These are phyloP conservation scores for Gnatocerus cornutus DNA, from an alignment of 2,888 invertebrate genomes.

Conservation along the genomic window DNA sequence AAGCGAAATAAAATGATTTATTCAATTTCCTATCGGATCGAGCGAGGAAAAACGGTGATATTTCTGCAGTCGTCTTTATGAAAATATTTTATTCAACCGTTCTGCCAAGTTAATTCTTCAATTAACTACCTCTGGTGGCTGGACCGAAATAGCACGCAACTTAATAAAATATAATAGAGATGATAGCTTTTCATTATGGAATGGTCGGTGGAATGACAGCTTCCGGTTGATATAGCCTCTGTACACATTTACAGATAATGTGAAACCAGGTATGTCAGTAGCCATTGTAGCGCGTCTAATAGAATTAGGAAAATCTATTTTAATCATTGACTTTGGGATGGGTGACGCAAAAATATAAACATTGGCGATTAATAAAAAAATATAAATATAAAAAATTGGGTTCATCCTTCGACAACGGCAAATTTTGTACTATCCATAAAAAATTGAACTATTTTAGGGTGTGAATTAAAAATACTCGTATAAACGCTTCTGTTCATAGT, in stretches of 20 bases:
- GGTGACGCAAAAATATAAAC: constrained; percentile 5
- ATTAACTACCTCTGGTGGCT: constrained; percentile 16
- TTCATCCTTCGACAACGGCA: too few relatives aligned
- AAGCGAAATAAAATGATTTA: constrained; percentile 44
- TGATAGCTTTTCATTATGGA: constrained; percentile 51
- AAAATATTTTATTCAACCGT: background rate
- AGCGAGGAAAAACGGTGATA: constrained; percentile 49
- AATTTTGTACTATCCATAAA: too few relatives aligned
- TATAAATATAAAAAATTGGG: too few relatives aligned
- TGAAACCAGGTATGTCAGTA: constrained; percentile 32
- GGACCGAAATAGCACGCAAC: constrained; percentile 10
- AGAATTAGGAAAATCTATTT: constrained; percentile 29
- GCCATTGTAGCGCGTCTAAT: constrained; percentile 34
- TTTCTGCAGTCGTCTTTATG: constrained; percentile 33
- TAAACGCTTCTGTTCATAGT: too few relatives aligned
- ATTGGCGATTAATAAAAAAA: background rate
- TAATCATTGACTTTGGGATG: constrained; percentile 9
- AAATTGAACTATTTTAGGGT: too few relatives aligned
- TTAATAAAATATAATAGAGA: constrained; percentile 15
- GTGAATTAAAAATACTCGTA: too few relatives aligned
- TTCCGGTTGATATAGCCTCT: constrained; percentile 57
- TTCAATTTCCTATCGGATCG: constrained; percentile 58
- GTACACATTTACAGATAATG: constrained; percentile 39
- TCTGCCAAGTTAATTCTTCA: constrained; percentile 38
- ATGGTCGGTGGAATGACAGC: constrained; percentile 58